Percentiles rank a stretch among this genome's conserved stretches.
These are phyloP conservation scores for Anomalospiza imberbis DNA, from an alignment of 2,797 vertebrate species.

Conservation along the genomic window DNA sequence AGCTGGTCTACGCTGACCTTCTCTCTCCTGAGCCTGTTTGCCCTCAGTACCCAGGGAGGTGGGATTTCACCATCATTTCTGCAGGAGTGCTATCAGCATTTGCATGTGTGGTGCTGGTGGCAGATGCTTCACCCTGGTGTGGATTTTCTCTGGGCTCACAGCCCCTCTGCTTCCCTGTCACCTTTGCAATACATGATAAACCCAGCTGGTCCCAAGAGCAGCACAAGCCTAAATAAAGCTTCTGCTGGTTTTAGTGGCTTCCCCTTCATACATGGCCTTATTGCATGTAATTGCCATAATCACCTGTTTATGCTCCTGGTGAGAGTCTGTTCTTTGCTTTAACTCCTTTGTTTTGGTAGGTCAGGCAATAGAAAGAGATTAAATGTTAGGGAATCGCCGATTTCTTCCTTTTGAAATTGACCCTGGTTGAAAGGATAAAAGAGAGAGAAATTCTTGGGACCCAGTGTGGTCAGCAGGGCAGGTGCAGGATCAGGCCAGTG, in stretches of 20 bases:
- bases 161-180: background rate
- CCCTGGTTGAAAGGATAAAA: background rate
- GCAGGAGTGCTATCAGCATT: background rate
- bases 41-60: background rate
- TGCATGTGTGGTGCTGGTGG: accelerated
- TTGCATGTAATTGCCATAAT: background rate
- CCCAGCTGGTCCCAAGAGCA: background rate
- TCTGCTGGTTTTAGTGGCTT: background rate
- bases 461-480: background rate
- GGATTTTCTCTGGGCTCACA: background rate
- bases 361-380: background rate
- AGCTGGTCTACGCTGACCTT: accelerated
- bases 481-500: background rate
- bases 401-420: slow-evolving; percentile 17
- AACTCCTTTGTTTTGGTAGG: background rate
- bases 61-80: accelerated
- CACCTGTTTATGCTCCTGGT: background rate
- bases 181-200: background rate
- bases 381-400: background rate
- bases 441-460: background rate
- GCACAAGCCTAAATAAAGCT: background rate
- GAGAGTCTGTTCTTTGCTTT: background rate
- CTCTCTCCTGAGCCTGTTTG: background rate
- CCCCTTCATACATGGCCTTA: background rate
- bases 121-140: background rate